These are phyloP conservation scores for Zaprionus lineosus DNA, from an alignment of 2,888 invertebrate genomes.

Conservation along the genomic window DNA sequence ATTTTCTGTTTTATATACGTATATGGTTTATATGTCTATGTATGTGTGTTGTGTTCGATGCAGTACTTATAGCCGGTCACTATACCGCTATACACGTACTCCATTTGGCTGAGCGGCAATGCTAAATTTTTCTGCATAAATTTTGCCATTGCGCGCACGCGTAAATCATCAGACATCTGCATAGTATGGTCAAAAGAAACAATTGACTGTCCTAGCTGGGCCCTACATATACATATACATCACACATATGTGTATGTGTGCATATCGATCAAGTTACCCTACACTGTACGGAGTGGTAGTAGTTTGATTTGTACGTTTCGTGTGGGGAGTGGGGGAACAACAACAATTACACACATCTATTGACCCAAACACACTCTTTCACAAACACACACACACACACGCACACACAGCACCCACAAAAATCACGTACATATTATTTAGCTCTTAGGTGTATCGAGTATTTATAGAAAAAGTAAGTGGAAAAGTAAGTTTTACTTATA, in stretches of 20 bases:
- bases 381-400: constrained; percentile 4
- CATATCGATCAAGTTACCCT: neutral
- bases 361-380: constrained; percentile 6
- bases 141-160: constrained; percentile 57
- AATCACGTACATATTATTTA: no score
- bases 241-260: neutral
- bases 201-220: constrained; percentile 27
- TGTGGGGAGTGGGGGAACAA: neutral
- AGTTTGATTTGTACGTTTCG: no score
- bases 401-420: no score
- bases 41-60: neutral
- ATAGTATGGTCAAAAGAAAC: constrained; percentile 82
- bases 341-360: constrained; percentile 3
- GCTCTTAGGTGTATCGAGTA: neutral
- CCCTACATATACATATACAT: neutral
- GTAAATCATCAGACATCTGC: constrained; percentile 82
- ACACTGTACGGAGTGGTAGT: no score
- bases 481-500: neutral
- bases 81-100: constrained; percentile 12
- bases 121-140: constrained; percentile 54
- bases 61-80: constrained; percentile 13
- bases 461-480: neutral
- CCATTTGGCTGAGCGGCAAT: constrained; percentile 40
- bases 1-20: no score
- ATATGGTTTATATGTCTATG: constrained; percentile 26